Base-by-base conservation (phyloP, 2,797 vertebrate species). In the Uromys caudimaculatus region DNA sequence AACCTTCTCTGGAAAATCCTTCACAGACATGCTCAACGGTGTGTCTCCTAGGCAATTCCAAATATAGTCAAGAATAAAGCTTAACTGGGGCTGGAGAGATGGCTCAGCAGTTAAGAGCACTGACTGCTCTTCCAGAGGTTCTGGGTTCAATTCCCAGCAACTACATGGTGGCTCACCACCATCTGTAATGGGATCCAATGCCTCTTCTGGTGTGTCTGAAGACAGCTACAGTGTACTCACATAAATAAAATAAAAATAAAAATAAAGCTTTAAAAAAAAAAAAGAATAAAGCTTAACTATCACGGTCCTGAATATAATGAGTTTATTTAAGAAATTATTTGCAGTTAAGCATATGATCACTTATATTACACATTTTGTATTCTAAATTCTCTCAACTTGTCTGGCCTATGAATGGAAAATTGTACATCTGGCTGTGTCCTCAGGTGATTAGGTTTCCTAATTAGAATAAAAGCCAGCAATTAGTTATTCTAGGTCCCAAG, bases 391-490 rank as follows among this genome's bases (percentile, higher is more conserved):
- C 88, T 93, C 38, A 23, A 0, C 50, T 50, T 73, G n/a, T 91
- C 58, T 87, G 58, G 2, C 6, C 4, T 12, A 19, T 50, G 17
- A 77, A n/a, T 47, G 82, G 60, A 67, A 95, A 82, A 54, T 41
- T 67, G 35, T 44, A 54, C 62, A 32, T 95, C 90, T 95, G 79
- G 67, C 41, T 90, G 78, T 67, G 87, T 62, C 77, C 82, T 83
- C 62, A 54, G 77, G 85, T 58, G 60, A 73, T 93, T 86, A 67
- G 71, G 1, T 86, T 78, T 89, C 78, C 94, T 89, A 73, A 73
- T 83, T 29, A 50, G 88, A 83, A 29, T 89, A 44, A 60, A 79
- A 52, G 71, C 27, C 64, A n/a, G 38, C 77, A 84, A 23, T 94
- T 79, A 81, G 44, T 90, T 54, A 54, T 79, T 95, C 1, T 69